These are phyloP conservation scores for Metacarcinus magister DNA, from an alignment of 2,888 invertebrate species.

Conservation along the genomic window DNA sequence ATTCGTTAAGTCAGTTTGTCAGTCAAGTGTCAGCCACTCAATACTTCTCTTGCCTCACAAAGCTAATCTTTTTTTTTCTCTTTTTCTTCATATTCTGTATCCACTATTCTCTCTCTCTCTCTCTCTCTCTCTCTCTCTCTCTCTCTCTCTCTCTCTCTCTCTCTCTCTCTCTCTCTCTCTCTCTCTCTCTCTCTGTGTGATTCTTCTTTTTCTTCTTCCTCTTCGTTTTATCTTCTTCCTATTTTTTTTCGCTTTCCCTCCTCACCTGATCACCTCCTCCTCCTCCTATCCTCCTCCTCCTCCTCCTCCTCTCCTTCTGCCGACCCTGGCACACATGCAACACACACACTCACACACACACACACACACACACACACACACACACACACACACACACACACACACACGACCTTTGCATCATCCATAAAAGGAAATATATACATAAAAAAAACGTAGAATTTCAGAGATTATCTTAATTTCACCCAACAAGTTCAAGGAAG, in stretches of 20 bases:
- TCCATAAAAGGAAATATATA: neutral
- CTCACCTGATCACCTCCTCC: neutral
- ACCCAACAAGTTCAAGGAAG: slow-evolving; percentile 3
- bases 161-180: neutral
- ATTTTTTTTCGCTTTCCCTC: neutral
- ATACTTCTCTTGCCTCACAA: neutral
- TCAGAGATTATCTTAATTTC: slow-evolving; percentile 21
- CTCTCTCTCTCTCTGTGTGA: neutral
- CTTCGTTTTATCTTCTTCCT: too few relatives aligned
- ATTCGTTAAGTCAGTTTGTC: too few relatives aligned
- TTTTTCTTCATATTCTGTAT: neutral
- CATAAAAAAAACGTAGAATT: neutral
- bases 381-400: slow-evolving; percentile 44
- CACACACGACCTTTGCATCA: slow-evolving; percentile 18
- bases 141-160: slow-evolving; percentile 40
- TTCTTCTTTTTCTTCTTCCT: neutral
- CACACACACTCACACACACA: neutral
- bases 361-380: slow-evolving; percentile 42
- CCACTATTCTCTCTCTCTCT: neutral
- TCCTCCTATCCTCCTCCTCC: neutral
- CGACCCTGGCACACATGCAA: slow-evolving; percentile 22
- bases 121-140: neutral
- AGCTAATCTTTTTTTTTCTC: neutral
- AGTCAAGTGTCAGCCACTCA: too few relatives aligned
- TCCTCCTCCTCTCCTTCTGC: neutral